Evolutionary conservation across 1,140 invertebrate genomes (phyloP).

Genomic region (Diachasma alloeum): DNA sequence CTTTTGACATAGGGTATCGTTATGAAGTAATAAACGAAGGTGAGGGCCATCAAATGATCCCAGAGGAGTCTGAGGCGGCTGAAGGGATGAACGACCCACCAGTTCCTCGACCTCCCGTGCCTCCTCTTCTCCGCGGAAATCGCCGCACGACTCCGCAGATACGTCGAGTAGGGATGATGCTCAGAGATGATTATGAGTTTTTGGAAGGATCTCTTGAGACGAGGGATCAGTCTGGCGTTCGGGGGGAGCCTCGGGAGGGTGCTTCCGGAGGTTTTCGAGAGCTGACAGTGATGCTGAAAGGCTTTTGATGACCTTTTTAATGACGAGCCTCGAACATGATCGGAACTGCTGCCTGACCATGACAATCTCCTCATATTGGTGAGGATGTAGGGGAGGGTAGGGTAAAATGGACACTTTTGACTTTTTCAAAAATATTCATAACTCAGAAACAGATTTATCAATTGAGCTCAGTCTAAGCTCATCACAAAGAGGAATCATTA

Average conservation of each 20-base stretch:
- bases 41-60: slow-evolving; percentile 49
- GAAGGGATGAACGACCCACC: slow-evolving; percentile 55
- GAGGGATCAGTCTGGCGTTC: slow-evolving; percentile 37
- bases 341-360: neutral
- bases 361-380: neutral
- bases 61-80: slow-evolving; percentile 48
- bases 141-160: slow-evolving; percentile 46
- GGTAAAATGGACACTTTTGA: no score
- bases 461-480: no score
- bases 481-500: no score
- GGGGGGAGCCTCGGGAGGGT: slow-evolving; percentile 48
- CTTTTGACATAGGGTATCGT: slow-evolving; percentile 40
- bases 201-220: slow-evolving; percentile 44
- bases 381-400: no score
- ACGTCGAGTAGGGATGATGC: slow-evolving; percentile 43
- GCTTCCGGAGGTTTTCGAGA: slow-evolving; percentile 43
- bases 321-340: neutral
- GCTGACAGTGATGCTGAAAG: slow-evolving; percentile 34
- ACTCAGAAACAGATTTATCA: no score
- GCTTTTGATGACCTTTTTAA: neutral
- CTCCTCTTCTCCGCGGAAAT: slow-evolving; percentile 47
- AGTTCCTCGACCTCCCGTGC: slow-evolving; percentile 42
- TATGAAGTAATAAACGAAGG: slow-evolving; percentile 45
- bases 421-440: no score
- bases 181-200: slow-evolving; percentile 45